Evolutionary conservation across 1,140 invertebrate genomes (phyloP).

Genomic region (Bombus consobrinus): DNA sequence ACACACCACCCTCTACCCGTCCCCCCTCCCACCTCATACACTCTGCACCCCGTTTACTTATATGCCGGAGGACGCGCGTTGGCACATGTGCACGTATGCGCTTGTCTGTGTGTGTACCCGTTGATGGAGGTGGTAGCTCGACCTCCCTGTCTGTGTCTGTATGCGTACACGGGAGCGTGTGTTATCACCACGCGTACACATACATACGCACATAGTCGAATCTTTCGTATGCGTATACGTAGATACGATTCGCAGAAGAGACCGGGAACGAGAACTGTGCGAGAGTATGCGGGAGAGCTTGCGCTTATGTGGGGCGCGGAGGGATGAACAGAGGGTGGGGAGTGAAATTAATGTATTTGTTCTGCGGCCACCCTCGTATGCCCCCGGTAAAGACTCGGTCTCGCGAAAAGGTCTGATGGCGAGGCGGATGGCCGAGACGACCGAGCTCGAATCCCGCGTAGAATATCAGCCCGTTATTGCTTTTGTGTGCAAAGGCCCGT

Average conservation of each 20-base stretch:
- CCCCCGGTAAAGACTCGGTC: constrained; percentile 65
- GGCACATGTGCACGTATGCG: constrained; percentile 67
- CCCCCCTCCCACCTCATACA: constrained; percentile 64
- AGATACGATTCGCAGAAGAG: constrained; percentile 30
- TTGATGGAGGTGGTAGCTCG: constrained; percentile 48
- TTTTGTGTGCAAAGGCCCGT: constrained; percentile 67
- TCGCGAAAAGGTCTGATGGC: constrained; percentile 66
- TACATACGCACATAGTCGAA: neutral
- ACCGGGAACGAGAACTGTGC: constrained; percentile 39
- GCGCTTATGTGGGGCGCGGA: constrained; percentile 52
- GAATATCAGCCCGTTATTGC: constrained; percentile 70
- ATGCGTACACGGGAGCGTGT: constrained; percentile 11
- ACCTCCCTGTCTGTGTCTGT: neutral
- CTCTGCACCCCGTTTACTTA: constrained; percentile 77
- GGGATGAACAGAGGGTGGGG: constrained; percentile 52
- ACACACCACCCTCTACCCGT: constrained; percentile 76
- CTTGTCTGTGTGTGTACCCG: neutral
- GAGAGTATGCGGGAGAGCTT: constrained; percentile 48
- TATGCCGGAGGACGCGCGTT: constrained; percentile 76
- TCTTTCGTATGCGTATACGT: constrained; percentile 36
- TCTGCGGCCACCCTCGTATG: constrained; percentile 79
- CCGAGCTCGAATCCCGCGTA: constrained; percentile 57
- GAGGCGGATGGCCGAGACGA: constrained; percentile 60
- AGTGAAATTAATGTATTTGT: constrained; percentile 80
- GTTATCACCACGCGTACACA: neutral